Evolutionary conservation across 2,888 invertebrate genomes (phyloP).

Genomic region (Drosophila paranaensis): DNA sequence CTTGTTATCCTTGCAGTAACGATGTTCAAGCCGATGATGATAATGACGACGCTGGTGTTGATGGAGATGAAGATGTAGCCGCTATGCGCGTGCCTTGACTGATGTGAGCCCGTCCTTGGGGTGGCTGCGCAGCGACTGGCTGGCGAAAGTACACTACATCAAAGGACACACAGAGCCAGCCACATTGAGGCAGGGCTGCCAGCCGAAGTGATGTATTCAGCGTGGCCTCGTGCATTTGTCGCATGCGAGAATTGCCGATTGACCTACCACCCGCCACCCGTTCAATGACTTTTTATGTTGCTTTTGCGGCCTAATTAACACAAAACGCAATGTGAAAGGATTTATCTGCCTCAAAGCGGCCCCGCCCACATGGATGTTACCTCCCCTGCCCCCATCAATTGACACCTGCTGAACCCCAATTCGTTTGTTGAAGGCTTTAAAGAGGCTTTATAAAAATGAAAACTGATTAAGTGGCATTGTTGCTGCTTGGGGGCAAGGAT

Average conservation of each 20-base stretch:
- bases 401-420: constrained; percentile 39
- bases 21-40: constrained; percentile 27
- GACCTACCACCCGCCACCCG: background rate
- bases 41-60: constrained; percentile 25
- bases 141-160: constrained; percentile 72
- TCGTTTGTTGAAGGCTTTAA: constrained; percentile 35
- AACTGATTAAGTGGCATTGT: constrained; percentile 66
- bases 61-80: constrained; percentile 58
- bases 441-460: constrained; percentile 9
- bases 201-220: constrained; percentile 34
- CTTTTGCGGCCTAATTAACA: constrained; percentile 65
- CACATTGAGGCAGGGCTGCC: constrained; percentile 72
- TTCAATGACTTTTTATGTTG: constrained; percentile 41
- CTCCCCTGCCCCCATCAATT: constrained; percentile 5
- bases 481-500: constrained; percentile 38
- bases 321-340: constrained; percentile 51
- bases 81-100: constrained; percentile 78
- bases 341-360: constrained; percentile 27
- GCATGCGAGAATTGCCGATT: constrained; percentile 59
- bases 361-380: background rate
- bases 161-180: constrained; percentile 60
- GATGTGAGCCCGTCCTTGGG: constrained; percentile 64
- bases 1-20: constrained; percentile 56
- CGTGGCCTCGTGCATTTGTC: constrained; percentile 49
- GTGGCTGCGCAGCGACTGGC: constrained; percentile 73